A percentile compares a stretch with the other conserved stretches of the same genome.
phyloP scores from a whole-genome alignment of 2,797 vertebrate genomes.

The Crenichthys baileyi region DNA sequence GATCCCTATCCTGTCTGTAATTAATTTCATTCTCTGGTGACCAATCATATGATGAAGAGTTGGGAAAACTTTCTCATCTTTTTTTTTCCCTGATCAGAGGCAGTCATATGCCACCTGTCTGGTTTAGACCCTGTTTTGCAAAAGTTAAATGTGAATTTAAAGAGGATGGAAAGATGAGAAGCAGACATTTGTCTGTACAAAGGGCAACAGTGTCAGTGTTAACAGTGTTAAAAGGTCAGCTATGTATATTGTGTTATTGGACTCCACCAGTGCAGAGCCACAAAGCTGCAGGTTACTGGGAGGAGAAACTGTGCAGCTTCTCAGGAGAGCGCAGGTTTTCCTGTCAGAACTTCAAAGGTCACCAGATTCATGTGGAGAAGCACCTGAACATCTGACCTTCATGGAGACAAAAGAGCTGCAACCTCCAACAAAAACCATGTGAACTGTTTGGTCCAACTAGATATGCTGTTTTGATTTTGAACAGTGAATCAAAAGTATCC shows the following conservation, averaged over 20 bases:
- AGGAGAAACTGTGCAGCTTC: not conserved
- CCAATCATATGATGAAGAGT: not conserved
- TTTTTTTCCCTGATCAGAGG: not conserved
- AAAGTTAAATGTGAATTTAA: not conserved
- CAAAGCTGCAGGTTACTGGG: not conserved
- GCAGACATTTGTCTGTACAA: not conserved
- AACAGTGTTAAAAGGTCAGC: conserved; percentile 1
- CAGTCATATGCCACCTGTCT: not conserved
- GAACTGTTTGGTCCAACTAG: not conserved
- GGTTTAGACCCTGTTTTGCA: not conserved
- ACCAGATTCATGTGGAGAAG: not conserved
- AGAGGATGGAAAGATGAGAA: not conserved
- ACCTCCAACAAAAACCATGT: not conserved
- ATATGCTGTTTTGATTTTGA: not conserved
- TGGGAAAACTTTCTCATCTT: not conserved
- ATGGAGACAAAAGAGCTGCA: not conserved
- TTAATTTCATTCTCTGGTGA: not conserved
- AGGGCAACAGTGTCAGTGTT: not conserved
- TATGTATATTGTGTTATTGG: not conserved
- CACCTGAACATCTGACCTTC: not conserved
- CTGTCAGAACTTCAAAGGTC: conserved; percentile 7
- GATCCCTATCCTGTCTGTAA: not conserved
- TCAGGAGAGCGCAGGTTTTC: conserved; percentile 2
- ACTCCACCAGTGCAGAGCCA: not conserved
- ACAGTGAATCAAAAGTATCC: not conserved